These are phyloP conservation scores for Otolemur garnettii DNA, from an alignment of 2,113 vertebrate species.

Conservation along the genomic window DNA sequence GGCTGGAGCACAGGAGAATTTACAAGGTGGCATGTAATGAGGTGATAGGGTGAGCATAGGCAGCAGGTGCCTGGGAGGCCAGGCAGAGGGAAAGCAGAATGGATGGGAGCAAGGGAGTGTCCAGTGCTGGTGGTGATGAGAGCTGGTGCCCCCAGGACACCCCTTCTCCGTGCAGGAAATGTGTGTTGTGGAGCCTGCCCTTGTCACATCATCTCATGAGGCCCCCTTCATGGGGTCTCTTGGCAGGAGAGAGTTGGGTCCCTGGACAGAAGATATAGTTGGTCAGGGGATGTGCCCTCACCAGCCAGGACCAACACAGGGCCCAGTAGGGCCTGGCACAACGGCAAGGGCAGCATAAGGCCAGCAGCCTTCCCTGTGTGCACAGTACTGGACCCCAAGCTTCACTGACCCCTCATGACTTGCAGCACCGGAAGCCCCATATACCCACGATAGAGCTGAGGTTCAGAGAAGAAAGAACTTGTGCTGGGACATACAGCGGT, in stretches of 20 bases:
- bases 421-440: rapidly evolving
- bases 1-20: rapidly evolving
- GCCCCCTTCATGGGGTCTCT: neutral
- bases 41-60: rapidly evolving
- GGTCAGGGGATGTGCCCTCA: neutral
- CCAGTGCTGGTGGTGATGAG: neutral
- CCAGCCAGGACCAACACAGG: neutral
- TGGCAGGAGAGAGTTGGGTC: rapidly evolving
- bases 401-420: rapidly evolving
- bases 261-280: neutral
- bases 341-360: rapidly evolving
- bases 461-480: neutral
- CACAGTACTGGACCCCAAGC: rapidly evolving
- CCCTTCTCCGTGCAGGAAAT: rapidly evolving
- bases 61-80: neutral
- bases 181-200: rapidly evolving
- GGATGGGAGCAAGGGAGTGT: rapidly evolving
- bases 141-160: neutral
- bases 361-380: rapidly evolving
- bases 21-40: rapidly evolving
- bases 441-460: neutral
- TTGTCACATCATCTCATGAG: neutral
- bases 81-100: neutral
- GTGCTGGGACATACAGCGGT: neutral
- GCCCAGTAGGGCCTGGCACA: neutral